Conservation (phyloP, 2,797 vertebrate genomes). For the Pipistrellus nathusii region DNA sequence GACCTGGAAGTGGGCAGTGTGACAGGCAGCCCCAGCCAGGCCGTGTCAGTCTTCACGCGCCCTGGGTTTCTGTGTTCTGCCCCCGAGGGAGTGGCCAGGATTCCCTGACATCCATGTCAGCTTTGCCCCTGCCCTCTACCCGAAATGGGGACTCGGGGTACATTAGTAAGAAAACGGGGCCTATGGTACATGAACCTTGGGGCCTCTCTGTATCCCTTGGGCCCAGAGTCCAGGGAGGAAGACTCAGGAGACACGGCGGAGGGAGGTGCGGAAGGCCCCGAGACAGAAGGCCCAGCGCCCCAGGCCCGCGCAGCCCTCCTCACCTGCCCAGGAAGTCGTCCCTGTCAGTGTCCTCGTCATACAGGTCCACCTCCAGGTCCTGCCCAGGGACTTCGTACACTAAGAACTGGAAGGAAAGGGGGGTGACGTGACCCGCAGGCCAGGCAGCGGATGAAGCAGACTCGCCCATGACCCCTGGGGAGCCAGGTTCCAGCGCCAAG, state of each 20-base stretch:
- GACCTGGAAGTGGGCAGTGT: neutral
- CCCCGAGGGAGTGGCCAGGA: neutral
- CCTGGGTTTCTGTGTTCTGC: neutral
- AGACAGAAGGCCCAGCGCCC: neutral
- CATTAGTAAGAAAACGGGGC: neutral
- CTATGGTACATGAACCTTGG: neutral
- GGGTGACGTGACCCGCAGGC: neutral
- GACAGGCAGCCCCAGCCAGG: neutral
- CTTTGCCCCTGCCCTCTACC: neutral
- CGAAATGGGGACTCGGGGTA: neutral
- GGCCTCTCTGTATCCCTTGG: neutral
- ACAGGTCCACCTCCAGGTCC: slow-evolving; percentile 95
- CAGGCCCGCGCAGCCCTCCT: slow-evolving; percentile 33
- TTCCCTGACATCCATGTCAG: neutral
- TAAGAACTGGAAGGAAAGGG: slow-evolving; percentile 90
- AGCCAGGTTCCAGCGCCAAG: neutral
- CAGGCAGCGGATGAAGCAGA: neutral
- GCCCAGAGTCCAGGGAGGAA: neutral
- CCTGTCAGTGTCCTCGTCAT: slow-evolving; percentile 95
- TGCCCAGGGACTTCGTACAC: slow-evolving; percentile 97
- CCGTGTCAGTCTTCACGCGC: neutral
- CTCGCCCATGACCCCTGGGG: too few species aligned
- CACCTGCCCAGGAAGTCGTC: slow-evolving; percentile 98
- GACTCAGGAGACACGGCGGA: neutral
- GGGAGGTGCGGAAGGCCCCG: neutral